Base-by-base conservation (phyloP, 2,888 invertebrate species). In the Creontiades dilutus region DNA sequence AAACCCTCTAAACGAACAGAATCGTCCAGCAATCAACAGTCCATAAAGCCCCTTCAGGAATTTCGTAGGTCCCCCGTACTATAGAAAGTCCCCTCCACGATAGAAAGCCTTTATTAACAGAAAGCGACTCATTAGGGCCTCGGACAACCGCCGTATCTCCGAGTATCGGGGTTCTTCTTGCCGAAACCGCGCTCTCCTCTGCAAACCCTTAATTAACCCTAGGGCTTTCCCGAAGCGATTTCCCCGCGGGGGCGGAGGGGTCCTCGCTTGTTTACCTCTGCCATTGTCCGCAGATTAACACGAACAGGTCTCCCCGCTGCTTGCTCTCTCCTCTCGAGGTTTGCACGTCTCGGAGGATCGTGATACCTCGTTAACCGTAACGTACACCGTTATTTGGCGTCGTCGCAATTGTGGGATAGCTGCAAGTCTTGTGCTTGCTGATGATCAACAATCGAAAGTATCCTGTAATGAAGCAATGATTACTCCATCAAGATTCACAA, bases 271-370 rank as follows among this genome's bases (percentile, higher is more conserved):
- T 68, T 68, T 27, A 7, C 68, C 27, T 68, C 68, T 23, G 12
- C 68, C 68, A 68, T 68, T 68, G 68, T 68, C 68, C 68, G 23
- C 68, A 23, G 68, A 68, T 68, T 68, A 68, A 19, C 68, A 68
- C 68, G 16, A n/a, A 16, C 19, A 57, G 7, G n/a, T n/a, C 16
- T n/a, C 14, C 52, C 16, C 11, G 52, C 57, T 57, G 16, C 37
- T 37, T 52, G 52, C 52, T 52, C 14, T 23, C 19, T 3, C 2
- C 68, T 23, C 68, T 57, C 57, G 14, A 57, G 57, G 57, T 57
- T 57, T 57, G 57, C 57, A 57, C 19, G 57, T 57, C 68, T 68
- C 23, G 11, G 68, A 23, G 68, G 68, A 23, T 23, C 68, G 23
- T n/a, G 68, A 27, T 23, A 68, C 68, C 68, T 68, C 23, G 61